Base-by-base conservation (phyloP, 2,113 vertebrate species). In the Rhineura floridana region DNA sequence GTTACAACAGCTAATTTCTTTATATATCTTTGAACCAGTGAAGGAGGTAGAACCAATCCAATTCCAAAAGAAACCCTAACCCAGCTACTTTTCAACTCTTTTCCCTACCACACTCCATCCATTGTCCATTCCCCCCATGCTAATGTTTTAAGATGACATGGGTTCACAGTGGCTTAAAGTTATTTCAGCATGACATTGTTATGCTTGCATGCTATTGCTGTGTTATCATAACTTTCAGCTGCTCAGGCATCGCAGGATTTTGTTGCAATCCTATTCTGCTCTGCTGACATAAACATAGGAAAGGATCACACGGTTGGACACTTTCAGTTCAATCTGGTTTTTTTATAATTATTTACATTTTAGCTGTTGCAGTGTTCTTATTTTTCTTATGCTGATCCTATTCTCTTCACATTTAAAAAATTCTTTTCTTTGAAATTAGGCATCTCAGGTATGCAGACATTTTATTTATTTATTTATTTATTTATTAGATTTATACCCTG, bases 371-470 rank as follows among this genome's bases (percentile, higher is more conserved):
- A 12, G 28, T 84, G 10, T 48, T 83, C 21, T 55, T 62, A 75
- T 63, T 77, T 63, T 77, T 30, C 36, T 76, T 62, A 76, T 25
- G 19, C 19, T n/a, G 25, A 11, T 33, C 30, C 42, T 48, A 2
- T 84, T 52, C 23, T 70, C 44, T 55, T 75, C 42, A 46, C 17
- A 75, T 19, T 44, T 63, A 23, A 63, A 25, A 46, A 44, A 12
- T 72, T 84, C 33, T 48, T 83, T 84, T 84, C 25, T 44, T 85
- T 85, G 52, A 76, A 85, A 85, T 63, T 63, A 85, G 17, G 13
- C 8, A 6, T 44, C 55, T 73, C 52, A 25, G 28, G 44, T 77
- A 77, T 85, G 28, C 25, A 62, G 15, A 59, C 52, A n/a, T n/a
- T n/a, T n/a, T n/a, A n/a, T n/a, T n/a, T n/a, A n/a, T n/a, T n/a